A percentile compares a stretch with the other conserved stretches of the same genome.
phyloP scores from a whole-genome alignment of 2,888 invertebrate species.

The Zaprionus obscuricornis region DNA sequence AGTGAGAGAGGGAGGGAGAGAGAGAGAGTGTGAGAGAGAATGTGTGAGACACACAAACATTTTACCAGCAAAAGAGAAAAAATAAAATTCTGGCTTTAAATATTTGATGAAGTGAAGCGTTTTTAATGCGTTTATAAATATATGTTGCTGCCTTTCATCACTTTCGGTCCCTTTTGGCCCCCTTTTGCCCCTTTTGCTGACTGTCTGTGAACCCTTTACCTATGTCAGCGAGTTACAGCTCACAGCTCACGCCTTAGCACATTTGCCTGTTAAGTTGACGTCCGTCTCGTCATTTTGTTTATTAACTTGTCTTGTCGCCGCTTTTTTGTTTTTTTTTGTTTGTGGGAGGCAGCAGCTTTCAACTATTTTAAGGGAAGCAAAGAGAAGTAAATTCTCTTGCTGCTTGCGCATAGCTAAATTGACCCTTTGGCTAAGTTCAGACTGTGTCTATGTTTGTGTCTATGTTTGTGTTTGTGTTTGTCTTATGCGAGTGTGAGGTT shows the following conservation, averaged over 20 bases:
- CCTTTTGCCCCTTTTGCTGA: too few species aligned
- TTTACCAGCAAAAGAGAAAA: slow-evolving; percentile 3
- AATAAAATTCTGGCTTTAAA: slow-evolving; percentile 12
- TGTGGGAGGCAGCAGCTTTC: too few species aligned
- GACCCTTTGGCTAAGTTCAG: slow-evolving; percentile 58
- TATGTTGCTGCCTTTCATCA: slow-evolving; percentile 4
- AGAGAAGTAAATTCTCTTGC: slow-evolving; percentile 3
- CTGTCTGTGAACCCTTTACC: too few species aligned
- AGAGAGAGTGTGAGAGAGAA: too few species aligned
- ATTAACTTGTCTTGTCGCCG: slow-evolving; percentile 54
- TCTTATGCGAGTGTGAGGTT: slow-evolving; percentile 43
- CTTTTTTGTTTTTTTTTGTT: slow-evolving; percentile 10
- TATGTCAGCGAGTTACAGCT: too few species aligned
- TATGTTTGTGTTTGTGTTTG: neutral
- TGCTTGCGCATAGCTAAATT: slow-evolving; percentile 58
- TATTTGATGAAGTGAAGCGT: slow-evolving; percentile 51
- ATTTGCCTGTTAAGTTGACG: too few species aligned
- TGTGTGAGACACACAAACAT: too few species aligned
- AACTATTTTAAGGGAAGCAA: slow-evolving; percentile 28
- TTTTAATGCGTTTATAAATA: slow-evolving; percentile 69
- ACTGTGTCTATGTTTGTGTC: neutral
- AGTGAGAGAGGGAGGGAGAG: too few species aligned
- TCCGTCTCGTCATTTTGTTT: slow-evolving; percentile 19
- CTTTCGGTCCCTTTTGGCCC: neutral
- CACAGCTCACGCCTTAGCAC: too few species aligned